These are phyloP conservation scores for Tolmerus cingulatus DNA, from an alignment of 2,888 invertebrate species.

Conservation along the genomic window DNA sequence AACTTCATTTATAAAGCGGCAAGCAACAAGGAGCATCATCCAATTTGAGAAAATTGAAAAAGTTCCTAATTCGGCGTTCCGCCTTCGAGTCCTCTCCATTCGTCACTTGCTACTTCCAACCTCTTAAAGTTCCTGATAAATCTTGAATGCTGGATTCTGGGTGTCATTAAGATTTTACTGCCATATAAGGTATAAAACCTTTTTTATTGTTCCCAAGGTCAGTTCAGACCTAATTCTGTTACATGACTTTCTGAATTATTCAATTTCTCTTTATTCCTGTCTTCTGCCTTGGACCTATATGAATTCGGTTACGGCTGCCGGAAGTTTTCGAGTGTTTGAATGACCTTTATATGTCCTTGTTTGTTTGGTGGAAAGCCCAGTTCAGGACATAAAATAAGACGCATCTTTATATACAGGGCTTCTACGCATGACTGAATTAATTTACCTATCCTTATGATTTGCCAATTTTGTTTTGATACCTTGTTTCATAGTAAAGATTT, in stretches of 20 bases:
- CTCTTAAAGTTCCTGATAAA: background rate
- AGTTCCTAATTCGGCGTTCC: background rate
- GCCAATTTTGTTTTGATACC: no score
- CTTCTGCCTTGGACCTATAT: background rate
- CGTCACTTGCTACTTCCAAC: background rate
- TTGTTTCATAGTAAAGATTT: background rate
- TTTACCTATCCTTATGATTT: background rate
- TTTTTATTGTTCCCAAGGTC: background rate
- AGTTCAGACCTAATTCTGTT: background rate
- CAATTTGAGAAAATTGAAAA: constrained; percentile 21
- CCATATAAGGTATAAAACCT: background rate
- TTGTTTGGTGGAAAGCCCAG: background rate
- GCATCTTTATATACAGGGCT: background rate
- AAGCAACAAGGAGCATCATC: background rate
- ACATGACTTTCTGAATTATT: background rate
- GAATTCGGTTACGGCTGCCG: background rate
- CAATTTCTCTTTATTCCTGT: background rate
- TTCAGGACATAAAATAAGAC: background rate
- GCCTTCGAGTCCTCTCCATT: background rate
- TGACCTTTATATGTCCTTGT: background rate
- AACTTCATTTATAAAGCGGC: constrained; percentile 15
- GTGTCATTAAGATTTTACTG: background rate
- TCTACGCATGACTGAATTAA: background rate
- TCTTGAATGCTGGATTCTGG: background rate
- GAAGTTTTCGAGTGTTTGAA: background rate